phyloP scores from a whole-genome alignment of 2,888 invertebrate species.

The Noctua comes region DNA sequence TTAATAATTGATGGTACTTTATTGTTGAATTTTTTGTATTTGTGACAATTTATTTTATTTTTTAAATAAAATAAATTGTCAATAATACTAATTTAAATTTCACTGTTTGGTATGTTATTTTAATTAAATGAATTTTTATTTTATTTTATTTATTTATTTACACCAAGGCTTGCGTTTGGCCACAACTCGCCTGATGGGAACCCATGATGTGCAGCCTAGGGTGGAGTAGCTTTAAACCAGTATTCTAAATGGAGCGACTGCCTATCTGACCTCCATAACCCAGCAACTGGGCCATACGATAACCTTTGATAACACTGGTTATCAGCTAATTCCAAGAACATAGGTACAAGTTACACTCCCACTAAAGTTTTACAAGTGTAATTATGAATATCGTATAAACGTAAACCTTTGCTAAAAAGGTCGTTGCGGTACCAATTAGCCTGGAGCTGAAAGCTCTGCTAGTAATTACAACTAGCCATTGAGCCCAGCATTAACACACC shows the following conservation, averaged over 20 bases:
- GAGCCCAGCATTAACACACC: slow-evolving; percentile 25
- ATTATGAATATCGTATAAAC: slow-evolving; percentile 45
- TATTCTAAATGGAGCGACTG: neutral
- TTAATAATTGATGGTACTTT: no score
- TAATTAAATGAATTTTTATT: no score
- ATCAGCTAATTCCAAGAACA: neutral
- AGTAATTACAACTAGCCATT: slow-evolving; percentile 38
- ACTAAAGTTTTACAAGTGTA: slow-evolving; percentile 50
- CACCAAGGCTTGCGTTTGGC: neutral
- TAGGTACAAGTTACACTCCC: slow-evolving; percentile 14
- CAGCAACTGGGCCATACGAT: neutral
- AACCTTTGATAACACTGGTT: neutral
- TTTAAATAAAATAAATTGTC: no score
- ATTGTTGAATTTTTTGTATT: no score
- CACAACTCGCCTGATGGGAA: neutral
- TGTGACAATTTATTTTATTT: no score
- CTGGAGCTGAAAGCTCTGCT: slow-evolving; percentile 33
- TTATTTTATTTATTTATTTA: no score
- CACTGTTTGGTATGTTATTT: no score
- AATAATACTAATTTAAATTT: no score
- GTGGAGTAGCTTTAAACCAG: neutral
- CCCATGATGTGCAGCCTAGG: neutral
- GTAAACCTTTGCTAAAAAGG: slow-evolving; percentile 41
- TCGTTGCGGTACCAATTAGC: slow-evolving; percentile 31
- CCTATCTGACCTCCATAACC: neutral